Evolutionary conservation across 2,888 invertebrate species (phyloP), one percentile per base, ranked within the genome.

Genomic region (Dolomedes plantarius): DNA sequence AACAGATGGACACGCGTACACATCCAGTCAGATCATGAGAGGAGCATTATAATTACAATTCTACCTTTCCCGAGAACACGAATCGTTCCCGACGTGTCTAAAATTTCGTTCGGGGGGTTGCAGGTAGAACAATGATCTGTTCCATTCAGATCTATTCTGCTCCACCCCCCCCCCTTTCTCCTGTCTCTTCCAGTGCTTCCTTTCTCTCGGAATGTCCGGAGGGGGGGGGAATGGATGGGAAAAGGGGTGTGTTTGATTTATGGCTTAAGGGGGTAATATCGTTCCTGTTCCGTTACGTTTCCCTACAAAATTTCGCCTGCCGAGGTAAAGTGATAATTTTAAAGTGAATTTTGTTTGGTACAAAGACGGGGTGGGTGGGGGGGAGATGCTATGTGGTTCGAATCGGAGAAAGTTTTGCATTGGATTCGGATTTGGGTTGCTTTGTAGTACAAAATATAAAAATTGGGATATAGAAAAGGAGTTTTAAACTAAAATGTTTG

Each of bases 21-120:
- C 71, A 82, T 72, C 23, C 73, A 73, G 83, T 77, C 83, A 85
- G 77, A 85, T 85, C 83, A 85, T 85, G 83, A 85, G 71, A 56
- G 83, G 77, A 36, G 81, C 72, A 85, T 85, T 85, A 77, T 85
- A 85, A 85, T 85, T 85, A 85, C 77, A 73, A 85, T 85, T 85
- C 83, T 77, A 85, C 83, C 83, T 85, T 85, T 85, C 77, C 83
- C 73, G 77, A 77, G 83, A 85, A 85, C 75, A 75, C 77, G 77
- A 85, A 85, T 77, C 77, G 71, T 69, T 23, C 82, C 27, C 69
- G 82, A 65, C 81, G 81, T 75, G 81, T 82, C 81, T 83, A 74
- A 83, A 83, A 83, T 83, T 76, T 76, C 71, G 71, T 69, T 46
- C 76, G 64, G 76, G 76, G 76, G 71, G 64, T 46, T 65, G 29